A percentile compares a stretch with the other conserved stretches of the same genome.
phyloP scores from a whole-genome alignment of 2,888 invertebrate genomes.

The Eutolmus rufibarbis region DNA sequence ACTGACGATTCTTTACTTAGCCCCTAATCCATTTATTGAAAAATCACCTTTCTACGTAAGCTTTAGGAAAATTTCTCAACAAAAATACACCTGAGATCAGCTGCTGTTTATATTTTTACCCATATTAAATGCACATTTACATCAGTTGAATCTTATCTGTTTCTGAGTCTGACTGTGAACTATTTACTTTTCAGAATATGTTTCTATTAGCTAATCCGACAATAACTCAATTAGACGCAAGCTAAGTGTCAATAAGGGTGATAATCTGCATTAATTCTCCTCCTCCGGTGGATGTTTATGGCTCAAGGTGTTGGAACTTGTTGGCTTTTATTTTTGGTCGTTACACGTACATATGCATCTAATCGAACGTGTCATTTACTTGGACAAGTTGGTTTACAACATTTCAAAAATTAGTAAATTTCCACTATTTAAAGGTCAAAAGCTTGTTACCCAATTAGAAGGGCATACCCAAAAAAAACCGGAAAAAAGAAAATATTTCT shows the following conservation, averaged over 20 bases:
- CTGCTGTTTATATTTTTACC: not conserved
- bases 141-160: not conserved
- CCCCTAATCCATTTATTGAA: not conserved
- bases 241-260: constrained; percentile 12
- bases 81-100: not conserved
- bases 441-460: not conserved
- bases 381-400: not conserved
- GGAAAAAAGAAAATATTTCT: not conserved
- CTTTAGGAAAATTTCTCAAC: not conserved
- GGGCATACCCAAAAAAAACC: not conserved
- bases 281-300: not conserved
- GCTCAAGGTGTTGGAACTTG: not conserved
- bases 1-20: not conserved
- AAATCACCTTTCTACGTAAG: not conserved
- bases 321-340: not conserved
- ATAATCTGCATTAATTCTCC: not conserved
- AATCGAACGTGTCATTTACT: not conserved
- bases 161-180: not conserved
- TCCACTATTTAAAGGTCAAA: not conserved
- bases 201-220: not conserved
- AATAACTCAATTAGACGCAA: constrained; percentile 17
- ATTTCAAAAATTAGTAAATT: not conserved
- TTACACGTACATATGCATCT: not conserved
- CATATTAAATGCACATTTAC: not conserved
- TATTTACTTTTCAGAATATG: not conserved